phyloP scores from a whole-genome alignment of 2,797 vertebrate species.

The Helicolenus hilgendorfi region DNA sequence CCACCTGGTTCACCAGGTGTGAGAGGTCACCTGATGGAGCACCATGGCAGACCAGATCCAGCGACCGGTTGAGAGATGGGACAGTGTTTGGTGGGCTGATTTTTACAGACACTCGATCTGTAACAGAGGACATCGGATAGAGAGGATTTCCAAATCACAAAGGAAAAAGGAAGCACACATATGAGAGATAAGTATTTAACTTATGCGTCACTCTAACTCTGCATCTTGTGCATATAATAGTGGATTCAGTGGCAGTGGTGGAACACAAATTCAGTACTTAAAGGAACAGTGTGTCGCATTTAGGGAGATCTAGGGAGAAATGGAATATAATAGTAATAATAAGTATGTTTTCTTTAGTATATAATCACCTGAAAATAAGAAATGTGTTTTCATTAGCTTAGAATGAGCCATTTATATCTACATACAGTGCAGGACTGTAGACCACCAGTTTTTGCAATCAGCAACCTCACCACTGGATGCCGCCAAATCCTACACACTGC shows the following conservation, averaged over 20 bases:
- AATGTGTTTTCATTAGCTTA: no score
- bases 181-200: background rate
- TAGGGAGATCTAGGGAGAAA: no score
- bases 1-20: background rate
- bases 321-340: background rate
- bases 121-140: background rate
- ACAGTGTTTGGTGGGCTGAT: conserved; percentile 8
- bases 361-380: background rate
- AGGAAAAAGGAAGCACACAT: background rate
- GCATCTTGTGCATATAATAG: background rate
- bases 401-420: no score
- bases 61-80: conserved; percentile 29
- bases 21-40: background rate
- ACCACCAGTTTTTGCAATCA: no score
- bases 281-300: background rate
- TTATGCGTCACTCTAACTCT: background rate
- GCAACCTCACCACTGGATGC: background rate
- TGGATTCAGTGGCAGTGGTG: background rate
- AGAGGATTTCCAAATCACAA: background rate
- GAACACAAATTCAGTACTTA: background rate
- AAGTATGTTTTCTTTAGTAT: background rate
- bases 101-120: conserved; percentile 52
- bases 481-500: background rate
- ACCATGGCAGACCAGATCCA: conserved; percentile 50
- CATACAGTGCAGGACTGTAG: no score